Evolutionary conservation across 2,888 invertebrate species (phyloP).

Genomic region (Mermis nigrescens): DNA sequence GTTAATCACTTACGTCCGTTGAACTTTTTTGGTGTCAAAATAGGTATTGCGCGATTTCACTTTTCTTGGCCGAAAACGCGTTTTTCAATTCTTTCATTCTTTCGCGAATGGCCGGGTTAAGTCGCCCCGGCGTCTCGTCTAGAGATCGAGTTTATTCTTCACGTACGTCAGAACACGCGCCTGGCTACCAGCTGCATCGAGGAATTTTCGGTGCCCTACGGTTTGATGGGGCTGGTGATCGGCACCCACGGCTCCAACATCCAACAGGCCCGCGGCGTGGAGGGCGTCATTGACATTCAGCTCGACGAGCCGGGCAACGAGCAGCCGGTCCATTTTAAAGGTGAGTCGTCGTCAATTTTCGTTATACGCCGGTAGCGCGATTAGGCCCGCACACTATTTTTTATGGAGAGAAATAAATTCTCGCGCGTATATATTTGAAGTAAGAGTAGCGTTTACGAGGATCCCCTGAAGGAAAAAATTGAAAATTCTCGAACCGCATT

Average conservation of each 20-base stretch:
- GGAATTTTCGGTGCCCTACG: conserved; percentile 82
- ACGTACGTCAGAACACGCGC: background rate
- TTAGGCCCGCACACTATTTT: too few species aligned
- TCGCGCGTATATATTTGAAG: too few species aligned
- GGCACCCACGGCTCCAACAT: conserved; percentile 93
- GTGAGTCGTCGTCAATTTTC: too few species aligned
- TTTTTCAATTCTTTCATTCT: background rate
- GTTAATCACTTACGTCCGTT: too few species aligned
- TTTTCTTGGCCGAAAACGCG: background rate
- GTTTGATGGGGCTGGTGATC: conserved; percentile 94
- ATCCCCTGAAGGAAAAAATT: too few species aligned
- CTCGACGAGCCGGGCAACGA: conserved; percentile 34
- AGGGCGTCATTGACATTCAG: conserved; percentile 85
- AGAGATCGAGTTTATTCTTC: too few species aligned
- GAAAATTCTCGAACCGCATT: too few species aligned
- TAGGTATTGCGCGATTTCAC: too few species aligned
- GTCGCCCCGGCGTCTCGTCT: background rate
- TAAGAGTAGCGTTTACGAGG: too few species aligned
- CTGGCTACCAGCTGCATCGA: conserved; percentile 37
- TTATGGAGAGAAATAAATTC: too few species aligned
- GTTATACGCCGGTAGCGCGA: too few species aligned
- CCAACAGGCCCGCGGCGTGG: conserved; percentile 75
- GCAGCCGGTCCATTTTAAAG: background rate
- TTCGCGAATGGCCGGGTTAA: background rate
- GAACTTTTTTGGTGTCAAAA: too few species aligned